phyloP scores from a whole-genome alignment of 2,888 invertebrate genomes.

The Tachina grossa region DNA sequence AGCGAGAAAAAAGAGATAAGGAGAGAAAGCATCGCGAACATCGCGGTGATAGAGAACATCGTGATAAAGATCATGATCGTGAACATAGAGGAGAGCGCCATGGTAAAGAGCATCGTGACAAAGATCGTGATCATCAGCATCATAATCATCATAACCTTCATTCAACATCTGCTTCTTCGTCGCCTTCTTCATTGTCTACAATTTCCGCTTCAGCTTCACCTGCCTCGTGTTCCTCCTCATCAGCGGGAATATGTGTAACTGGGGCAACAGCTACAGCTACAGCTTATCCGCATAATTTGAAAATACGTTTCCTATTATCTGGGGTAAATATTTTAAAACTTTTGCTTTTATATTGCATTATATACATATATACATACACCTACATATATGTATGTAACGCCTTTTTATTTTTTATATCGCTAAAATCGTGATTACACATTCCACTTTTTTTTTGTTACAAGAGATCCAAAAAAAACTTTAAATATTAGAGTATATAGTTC shows the following conservation, averaged over 20 bases:
- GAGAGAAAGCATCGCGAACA: constrained; percentile 78
- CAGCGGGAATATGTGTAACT: constrained; percentile 74
- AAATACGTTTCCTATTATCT: constrained; percentile 82
- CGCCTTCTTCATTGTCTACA: constrained; percentile 76
- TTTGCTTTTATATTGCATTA: background rate
- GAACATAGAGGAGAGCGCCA: constrained; percentile 66
- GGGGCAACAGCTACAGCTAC: constrained; percentile 79
- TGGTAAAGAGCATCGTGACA: constrained; percentile 73
- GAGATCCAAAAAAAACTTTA: too few species aligned
- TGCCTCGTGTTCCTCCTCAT: constrained; percentile 76
- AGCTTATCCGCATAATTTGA: constrained; percentile 82
- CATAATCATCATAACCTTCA: constrained; percentile 76
- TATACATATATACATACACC: too few species aligned
- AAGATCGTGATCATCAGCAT: constrained; percentile 76
- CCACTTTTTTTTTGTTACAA: too few species aligned
- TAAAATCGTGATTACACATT: too few species aligned
- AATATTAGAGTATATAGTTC: too few species aligned
- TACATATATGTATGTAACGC: too few species aligned
- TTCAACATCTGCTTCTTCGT: constrained; percentile 79
- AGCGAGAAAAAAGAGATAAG: constrained; percentile 82
- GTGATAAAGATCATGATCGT: constrained; percentile 72
- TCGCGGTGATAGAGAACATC: constrained; percentile 77
- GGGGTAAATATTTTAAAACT: constrained; percentile 77
- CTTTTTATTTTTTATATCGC: background rate
- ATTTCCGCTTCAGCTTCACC: constrained; percentile 79